These are phyloP conservation scores for Drosophila sucinea DNA, from an alignment of 1,140 invertebrate genomes.

Conservation along the genomic window DNA sequence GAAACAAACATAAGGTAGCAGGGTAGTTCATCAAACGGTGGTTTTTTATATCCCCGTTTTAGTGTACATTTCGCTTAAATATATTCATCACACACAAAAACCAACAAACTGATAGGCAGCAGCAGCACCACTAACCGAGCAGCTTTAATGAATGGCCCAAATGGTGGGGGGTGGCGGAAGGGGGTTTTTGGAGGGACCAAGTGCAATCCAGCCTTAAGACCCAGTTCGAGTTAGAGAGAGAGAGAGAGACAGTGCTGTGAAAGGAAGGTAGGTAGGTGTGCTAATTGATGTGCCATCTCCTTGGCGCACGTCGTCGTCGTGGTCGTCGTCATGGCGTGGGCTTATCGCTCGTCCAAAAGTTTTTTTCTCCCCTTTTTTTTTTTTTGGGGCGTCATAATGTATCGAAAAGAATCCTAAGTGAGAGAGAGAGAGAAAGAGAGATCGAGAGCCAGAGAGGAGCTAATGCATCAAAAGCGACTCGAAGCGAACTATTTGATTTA, in stretches of 20 bases:
- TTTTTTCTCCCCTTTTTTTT: neutral
- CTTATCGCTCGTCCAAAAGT: slow-evolving; percentile 68
- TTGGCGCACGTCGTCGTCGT: slow-evolving; percentile 48
- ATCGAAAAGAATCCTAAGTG: too few relatives aligned
- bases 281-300: slow-evolving; percentile 79
- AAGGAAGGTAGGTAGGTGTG: slow-evolving; percentile 71
- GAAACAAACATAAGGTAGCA: slow-evolving; percentile 1
- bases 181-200: neutral
- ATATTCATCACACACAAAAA: slow-evolving; percentile 64
- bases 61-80: slow-evolving; percentile 55
- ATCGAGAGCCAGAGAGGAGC: slow-evolving; percentile 29
- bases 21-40: neutral
- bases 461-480: slow-evolving; percentile 42
- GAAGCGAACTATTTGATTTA: slow-evolving; percentile 71
- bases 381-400: slow-evolving; percentile 60
- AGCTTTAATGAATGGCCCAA: neutral
- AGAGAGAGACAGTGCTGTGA: slow-evolving; percentile 20
- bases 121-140: too few relatives aligned
- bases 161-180: neutral
- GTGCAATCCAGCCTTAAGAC: neutral
- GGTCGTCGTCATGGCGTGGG: slow-evolving; percentile 52
- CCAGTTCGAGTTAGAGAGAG: slow-evolving; percentile 33
- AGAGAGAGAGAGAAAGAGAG: too few relatives aligned
- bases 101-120: slow-evolving; percentile 53
- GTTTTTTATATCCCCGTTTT: neutral